Conservation (phyloP, 2,113 vertebrate genomes). For the Hemiscyllium ocellatum region DNA sequence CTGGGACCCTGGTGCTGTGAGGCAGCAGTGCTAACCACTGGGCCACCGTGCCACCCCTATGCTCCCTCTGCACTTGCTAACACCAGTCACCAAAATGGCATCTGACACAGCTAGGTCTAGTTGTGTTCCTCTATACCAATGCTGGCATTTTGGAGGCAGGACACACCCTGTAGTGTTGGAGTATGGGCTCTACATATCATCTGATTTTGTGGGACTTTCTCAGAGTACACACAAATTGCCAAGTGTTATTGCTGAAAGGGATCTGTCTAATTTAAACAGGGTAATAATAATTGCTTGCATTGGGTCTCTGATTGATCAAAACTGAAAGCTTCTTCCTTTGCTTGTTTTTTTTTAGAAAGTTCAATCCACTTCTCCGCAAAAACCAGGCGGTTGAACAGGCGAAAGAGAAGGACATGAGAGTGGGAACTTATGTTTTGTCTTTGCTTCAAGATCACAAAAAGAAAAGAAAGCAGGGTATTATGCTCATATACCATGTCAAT, state of each 20-base stretch:
- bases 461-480: background rate
- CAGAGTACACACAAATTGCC: background rate
- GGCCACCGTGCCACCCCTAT: no score
- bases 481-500: background rate
- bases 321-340: background rate
- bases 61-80: background rate
- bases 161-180: no score
- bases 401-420: background rate
- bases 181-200: background rate
- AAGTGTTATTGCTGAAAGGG: background rate
- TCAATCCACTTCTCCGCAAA: background rate
- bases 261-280: background rate
- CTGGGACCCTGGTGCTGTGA: no score
- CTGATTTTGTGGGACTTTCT: background rate
- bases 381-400: background rate
- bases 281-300: background rate
- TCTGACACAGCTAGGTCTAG: background rate
- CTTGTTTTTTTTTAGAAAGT: background rate
- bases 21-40: no score
- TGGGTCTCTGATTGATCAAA: background rate
- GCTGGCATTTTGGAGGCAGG: no score
- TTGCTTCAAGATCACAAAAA: background rate
- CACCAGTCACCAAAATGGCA: background rate
- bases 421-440: background rate
- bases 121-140: no score